Evolutionary conservation across 2,797 vertebrate species (phyloP).

Genomic region (Notamacropus eugenii): DNA sequence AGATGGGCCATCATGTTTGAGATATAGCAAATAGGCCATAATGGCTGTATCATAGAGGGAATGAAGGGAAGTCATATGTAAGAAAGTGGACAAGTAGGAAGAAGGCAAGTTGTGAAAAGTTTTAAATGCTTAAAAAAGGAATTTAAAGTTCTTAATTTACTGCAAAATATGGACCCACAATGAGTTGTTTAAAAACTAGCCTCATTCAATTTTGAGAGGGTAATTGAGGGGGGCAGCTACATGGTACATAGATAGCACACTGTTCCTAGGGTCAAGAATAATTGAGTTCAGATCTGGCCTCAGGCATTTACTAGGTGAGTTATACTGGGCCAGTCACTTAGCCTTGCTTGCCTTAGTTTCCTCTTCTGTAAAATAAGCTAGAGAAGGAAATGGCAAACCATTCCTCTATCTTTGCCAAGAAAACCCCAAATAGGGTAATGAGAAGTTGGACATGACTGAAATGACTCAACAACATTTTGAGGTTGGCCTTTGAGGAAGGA

Average conservation of each 20-base stretch:
- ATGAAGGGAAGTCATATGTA: not conserved
- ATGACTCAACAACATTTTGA: not conserved
- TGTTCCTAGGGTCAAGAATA: no score
- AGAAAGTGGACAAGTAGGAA: not conserved
- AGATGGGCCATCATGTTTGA: not conserved
- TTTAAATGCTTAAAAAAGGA: not conserved
- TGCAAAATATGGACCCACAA: not conserved
- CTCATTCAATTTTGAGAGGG: not conserved
- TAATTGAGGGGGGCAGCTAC: not conserved
- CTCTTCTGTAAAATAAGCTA: no score
- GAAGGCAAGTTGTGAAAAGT: not conserved
- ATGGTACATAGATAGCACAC: no score
- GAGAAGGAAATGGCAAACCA: no score
- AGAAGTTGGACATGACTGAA: no score
- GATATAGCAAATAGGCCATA: not conserved
- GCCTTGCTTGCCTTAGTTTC: no score
- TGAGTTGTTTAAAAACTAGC: not conserved
- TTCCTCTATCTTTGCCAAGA: no score
- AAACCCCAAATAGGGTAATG: no score
- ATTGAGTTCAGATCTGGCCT: no score
- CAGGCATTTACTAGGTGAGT: no score
- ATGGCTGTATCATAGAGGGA: not conserved
- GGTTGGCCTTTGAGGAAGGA: not conserved
- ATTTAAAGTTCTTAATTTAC: not conserved
- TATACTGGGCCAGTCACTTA: no score